Evolutionary conservation across 2,113 vertebrate genomes (phyloP).

Genomic region (Pygoscelis adeliae): DNA sequence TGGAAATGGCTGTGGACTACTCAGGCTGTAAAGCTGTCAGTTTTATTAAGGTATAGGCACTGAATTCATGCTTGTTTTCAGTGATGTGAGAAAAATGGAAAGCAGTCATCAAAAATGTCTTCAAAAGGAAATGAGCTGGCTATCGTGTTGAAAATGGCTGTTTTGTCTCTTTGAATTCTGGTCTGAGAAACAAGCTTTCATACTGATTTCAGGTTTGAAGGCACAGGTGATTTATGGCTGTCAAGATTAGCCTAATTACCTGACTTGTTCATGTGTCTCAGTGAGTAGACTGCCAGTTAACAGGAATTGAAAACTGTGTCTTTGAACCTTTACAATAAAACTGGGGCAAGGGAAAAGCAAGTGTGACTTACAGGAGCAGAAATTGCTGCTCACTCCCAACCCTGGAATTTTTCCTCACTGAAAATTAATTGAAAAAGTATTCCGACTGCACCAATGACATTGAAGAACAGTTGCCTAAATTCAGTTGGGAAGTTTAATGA

Average conservation of each 20-base stretch:
- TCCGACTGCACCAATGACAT: neutral
- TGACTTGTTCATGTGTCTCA: neutral
- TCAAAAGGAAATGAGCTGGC: neutral
- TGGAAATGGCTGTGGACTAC: neutral
- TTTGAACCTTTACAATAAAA: slow-evolving; percentile 2
- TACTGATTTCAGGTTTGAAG: slow-evolving; percentile 17
- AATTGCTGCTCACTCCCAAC: neutral
- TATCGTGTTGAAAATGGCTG: neutral
- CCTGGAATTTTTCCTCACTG: neutral
- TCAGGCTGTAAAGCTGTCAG: neutral
- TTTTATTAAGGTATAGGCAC: neutral
- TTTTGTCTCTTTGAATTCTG: neutral
- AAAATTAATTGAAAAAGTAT: slow-evolving; percentile 2
- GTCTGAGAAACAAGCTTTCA: neutral
- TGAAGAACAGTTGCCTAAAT: neutral
- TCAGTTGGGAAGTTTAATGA: neutral
- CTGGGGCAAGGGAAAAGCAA: neutral
- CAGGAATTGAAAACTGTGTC: neutral
- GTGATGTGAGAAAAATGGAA: neutral
- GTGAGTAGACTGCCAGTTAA: neutral
- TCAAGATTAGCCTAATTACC: slow-evolving; percentile 2
- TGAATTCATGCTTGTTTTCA: neutral
- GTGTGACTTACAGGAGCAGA: neutral
- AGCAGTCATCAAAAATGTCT: neutral
- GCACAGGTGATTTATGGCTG: neutral